A percentile compares a stretch with the other conserved stretches of the same genome.
phyloP scores from a whole-genome alignment of 1,140 invertebrate genomes.

The Drosophila ananassae region DNA sequence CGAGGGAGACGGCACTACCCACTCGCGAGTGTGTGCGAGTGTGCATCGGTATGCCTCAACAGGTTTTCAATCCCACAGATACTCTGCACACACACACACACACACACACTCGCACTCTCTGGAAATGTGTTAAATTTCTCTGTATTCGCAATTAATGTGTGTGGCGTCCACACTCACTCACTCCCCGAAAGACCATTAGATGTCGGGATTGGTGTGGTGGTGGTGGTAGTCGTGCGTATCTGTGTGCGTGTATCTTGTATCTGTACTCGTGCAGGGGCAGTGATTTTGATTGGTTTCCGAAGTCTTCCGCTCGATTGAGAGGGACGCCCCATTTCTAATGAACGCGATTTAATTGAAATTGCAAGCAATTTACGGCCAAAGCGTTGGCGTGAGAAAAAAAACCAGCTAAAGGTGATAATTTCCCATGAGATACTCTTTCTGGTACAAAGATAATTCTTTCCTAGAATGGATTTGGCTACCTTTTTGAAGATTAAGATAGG shows the following conservation, averaged over 20 bases:
- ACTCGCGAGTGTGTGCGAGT: conserved; percentile 33
- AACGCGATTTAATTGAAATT: conserved; percentile 22
- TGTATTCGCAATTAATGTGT: conserved; percentile 72
- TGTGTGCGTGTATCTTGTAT: conserved; percentile 21
- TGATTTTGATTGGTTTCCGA: conserved; percentile 80
- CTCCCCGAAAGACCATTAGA: conserved; percentile 52
- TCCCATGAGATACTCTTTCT: not conserved
- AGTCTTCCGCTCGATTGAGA: conserved; percentile 49
- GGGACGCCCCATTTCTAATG: conserved; percentile 34
- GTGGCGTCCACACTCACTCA: conserved; percentile 19
- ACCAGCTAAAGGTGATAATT: not conserved
- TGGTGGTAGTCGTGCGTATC: conserved; percentile 16
- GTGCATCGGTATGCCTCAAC: conserved; percentile 46
- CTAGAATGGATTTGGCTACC: not conserved
- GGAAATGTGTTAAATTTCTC: conserved; percentile 71
- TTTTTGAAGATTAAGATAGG: too few species aligned
- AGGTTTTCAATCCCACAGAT: conserved; percentile 72
- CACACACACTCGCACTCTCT: conserved; percentile 9
- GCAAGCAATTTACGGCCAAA: conserved; percentile 12
- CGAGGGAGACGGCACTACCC: conserved; percentile 32
- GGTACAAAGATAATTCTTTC: not conserved
- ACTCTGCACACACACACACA: conserved; percentile 19
- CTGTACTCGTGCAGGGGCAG: conserved; percentile 50
- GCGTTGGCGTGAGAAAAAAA: conserved; percentile 29
- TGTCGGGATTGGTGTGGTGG: conserved; percentile 12